Base-by-base conservation (phyloP, 2,797 vertebrate species). In the Octomys mimax region DNA sequence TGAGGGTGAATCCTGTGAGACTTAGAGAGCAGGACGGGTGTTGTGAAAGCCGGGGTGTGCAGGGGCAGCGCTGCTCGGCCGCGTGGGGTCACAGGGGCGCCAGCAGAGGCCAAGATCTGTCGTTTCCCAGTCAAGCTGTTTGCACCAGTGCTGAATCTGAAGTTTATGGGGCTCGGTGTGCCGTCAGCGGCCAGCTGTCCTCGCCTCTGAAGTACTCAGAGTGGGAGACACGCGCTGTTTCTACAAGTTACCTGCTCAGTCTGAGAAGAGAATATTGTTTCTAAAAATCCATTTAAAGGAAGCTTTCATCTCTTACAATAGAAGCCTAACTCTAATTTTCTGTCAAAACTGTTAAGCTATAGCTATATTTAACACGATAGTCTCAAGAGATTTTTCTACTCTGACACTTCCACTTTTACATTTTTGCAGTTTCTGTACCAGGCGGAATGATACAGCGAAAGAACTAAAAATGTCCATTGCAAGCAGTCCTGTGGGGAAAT, bases 391-490 rank as follows among this genome's bases (percentile, higher is more conserved):
- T 49, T 64, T 9, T n/a, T 89, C 70, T 31, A 90, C 6, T 6
- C 78, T 85, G 42, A 70, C 19, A 73, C 31, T 88, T 87, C 11
- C 61, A 92, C 62, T 89, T 86, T 92, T 82, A 90, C 9, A 19
- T 36, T 87, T 95, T 84, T 92, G 14, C n/a, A 79, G 59, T 91
- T 89, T 96, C 36, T 88, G 66, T 28, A 78, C 46, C 61, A 93
- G n/a, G 24, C 21, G 93, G 42, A 39, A 57, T 70, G 80, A 42
- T 79, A 62, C 83, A 66, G 64, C 64, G 68, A 97, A 95, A 95
- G 73, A 83, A 70, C 26, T 24, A 59, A 64, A 89, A 96, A 83
- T 81, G 10, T 70, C 33, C 64, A 12, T n/a, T 24, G 31, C 81
- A 73, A 79, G 54, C 75, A 78, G 7, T 85, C 61, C 33, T 64